phyloP scores from a whole-genome alignment of 2,888 invertebrate genomes.

The Eudasyphora cyanicolor region DNA sequence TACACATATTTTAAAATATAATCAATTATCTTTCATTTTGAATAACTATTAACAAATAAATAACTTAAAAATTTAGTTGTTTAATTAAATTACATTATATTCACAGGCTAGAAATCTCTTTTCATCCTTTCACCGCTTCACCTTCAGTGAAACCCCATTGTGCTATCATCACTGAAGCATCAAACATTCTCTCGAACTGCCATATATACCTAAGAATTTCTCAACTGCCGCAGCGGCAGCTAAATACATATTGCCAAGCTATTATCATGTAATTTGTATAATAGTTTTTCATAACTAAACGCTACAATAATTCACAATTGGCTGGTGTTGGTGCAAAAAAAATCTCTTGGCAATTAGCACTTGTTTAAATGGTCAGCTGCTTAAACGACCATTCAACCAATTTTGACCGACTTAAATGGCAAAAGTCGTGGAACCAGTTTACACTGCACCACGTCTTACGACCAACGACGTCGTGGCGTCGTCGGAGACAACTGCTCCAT shows the following conservation, averaged over 20 bases:
- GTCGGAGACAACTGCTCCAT: neutral
- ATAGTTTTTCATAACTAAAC: slow-evolving; percentile 28
- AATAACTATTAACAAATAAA: no score
- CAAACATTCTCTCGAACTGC: neutral
- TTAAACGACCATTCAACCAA: slow-evolving; percentile 65
- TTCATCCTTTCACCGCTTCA: no score
- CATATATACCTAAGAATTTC: neutral
- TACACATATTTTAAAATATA: no score
- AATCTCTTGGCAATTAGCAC: slow-evolving; percentile 63
- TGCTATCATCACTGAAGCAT: no score
- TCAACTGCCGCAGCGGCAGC: neutral
- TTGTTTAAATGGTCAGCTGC: slow-evolving; percentile 64
- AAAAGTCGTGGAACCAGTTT: slow-evolving; percentile 68
- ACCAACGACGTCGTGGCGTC: neutral
- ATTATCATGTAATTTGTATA: slow-evolving; percentile 33
- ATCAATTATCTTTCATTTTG: no score
- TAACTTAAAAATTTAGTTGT: no score
- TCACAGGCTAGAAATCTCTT: no score
- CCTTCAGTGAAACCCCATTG: no score
- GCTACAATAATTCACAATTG: slow-evolving; percentile 8
- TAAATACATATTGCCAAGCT: slow-evolving; percentile 22
- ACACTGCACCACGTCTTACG: neutral
- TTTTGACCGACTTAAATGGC: slow-evolving; percentile 69
- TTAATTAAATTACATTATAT: no score
- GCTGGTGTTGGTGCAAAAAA: slow-evolving; percentile 11